Evolutionary conservation across 2,113 vertebrate species (phyloP).

Genomic region (Bubalus kerabau): DNA sequence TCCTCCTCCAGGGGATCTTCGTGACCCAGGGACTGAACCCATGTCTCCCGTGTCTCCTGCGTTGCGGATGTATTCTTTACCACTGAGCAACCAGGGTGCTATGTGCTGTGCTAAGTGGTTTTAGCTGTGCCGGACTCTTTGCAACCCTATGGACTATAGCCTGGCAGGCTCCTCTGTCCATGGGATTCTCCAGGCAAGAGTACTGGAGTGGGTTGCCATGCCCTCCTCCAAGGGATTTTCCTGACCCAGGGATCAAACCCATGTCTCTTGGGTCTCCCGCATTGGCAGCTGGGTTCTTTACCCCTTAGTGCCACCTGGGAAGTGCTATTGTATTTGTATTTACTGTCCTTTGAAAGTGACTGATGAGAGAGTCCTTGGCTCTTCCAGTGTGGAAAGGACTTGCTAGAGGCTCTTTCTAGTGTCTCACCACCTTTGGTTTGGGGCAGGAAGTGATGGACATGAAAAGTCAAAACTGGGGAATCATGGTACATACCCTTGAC

Average conservation of each 20-base stretch:
- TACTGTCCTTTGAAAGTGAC: not conserved
- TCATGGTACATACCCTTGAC: fast-evolving
- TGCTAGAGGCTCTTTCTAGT: not conserved
- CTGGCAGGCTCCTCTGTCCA: not conserved
- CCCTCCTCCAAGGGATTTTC: not conserved
- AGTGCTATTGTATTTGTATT: not conserved
- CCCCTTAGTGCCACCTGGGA: not conserved
- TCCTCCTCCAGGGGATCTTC: not conserved
- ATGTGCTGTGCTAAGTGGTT: not conserved
- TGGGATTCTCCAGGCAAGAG: not conserved
- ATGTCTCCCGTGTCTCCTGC: not conserved
- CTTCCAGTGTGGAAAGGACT: not conserved
- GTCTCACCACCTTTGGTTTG: not conserved
- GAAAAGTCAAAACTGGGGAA: fast-evolving
- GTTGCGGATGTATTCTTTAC: fast-evolving
- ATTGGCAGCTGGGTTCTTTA: not conserved
- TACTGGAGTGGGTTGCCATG: not conserved
- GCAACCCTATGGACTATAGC: not conserved
- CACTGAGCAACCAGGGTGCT: not conserved
- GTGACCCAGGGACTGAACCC: not conserved
- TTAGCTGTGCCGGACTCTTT: fast-evolving
- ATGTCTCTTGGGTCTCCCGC: not conserved
- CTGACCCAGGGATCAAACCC: not conserved
- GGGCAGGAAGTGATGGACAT: not conserved
- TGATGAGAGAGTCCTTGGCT: not conserved